Base-by-base conservation (phyloP, 2,888 invertebrate species). In the Mylabris sibirica region DNA sequence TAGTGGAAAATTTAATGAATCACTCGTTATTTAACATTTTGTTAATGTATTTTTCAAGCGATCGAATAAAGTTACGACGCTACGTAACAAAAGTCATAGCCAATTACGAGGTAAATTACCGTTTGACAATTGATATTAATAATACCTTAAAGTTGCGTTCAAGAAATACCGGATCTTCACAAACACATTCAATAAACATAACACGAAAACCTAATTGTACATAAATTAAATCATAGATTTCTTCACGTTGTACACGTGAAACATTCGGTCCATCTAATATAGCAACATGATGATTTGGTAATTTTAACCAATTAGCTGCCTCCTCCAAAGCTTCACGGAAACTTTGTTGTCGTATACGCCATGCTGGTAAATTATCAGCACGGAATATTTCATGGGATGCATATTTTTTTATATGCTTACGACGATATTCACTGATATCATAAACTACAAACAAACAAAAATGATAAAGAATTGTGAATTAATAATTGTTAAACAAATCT, bases 251-350 rank as follows among this genome's bases (percentile, higher is more conserved):
- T 66, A 91, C 90, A 60, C 91, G 87, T 0, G 95, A 95, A 53
- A 96, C 94, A 85, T 97, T 95, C 22, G 97, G 97, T 38, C 96
- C 97, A 85, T 98, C 98, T 79, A 97, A 91, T 72, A 98, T 94
- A 62, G 83, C 84, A 5, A 84, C 78, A 14, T 79, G 72, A 80
- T 95, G 94, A 41, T 90, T 91, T 9, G 77, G 74, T 17, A 90
- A 88, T 77, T 90, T 90, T 72, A 92, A 90, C 92, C 95, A 97
- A 60, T 89, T 86, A 66, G 93, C 91, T 77, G 96, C 93, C 82
- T 97, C 96, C 73, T 93, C 92, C 76, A 97, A 90, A 0, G 97
- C 93, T 82, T 95, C 93, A 75, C 90, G 87, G 72, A 94, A 94
- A 84, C 95, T 95, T 82, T 93, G 90, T 73, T 92, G 91, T 77